Evolutionary conservation across 2,797 vertebrate genomes (phyloP), one percentile per base, ranked within the genome.

Genomic region (Oreochromis mossambicus): DNA sequence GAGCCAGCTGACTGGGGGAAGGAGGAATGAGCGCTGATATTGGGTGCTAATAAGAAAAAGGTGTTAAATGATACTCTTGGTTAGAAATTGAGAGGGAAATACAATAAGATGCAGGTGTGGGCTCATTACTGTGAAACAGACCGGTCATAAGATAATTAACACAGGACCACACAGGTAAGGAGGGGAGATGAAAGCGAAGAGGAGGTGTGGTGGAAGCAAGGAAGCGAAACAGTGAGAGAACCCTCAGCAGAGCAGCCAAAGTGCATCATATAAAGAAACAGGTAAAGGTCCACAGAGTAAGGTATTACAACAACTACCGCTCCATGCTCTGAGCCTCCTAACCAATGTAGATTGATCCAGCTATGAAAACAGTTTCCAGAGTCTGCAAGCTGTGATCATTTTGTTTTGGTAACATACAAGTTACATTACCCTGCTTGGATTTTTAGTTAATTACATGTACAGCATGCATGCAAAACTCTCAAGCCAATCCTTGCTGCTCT

Each of bases 31-130:
- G 41, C 36, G 52, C 41, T 0, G 81, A 83, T 84, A 89, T 75
- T 61, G 75, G 77, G 89, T 21, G 80, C 34, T 96, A 95, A 96
- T 95, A 85, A 84, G 88, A 94, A 95, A 96, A 95, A 94, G 88
- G 93, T 95, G 95, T 86, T 83, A 85, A 90, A 87, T n/a, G 87
- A 90, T 81, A 83, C 52, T 81, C 86, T 86, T 58, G 46, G 81
- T 88, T 83, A 80, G 93, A 91, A 93, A 91, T 58, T 43, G 88
- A 93, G 91, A 93, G 83, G 82, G 87, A 92, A 87, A 81, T 86
- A 93, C 88, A 93, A 94, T 85, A 90, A 87, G 88, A 68, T 77
- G 82, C 93, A 94, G 92, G 94, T 94, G 92, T 94, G 92, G 88
- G 80, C 90, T 95, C 92, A 93, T 92, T 95, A 93, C 78, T 83